phyloP scores from a whole-genome alignment of 37 sponge, comb jelly and placozoan genomes.

The Spongia lamella region DNA sequence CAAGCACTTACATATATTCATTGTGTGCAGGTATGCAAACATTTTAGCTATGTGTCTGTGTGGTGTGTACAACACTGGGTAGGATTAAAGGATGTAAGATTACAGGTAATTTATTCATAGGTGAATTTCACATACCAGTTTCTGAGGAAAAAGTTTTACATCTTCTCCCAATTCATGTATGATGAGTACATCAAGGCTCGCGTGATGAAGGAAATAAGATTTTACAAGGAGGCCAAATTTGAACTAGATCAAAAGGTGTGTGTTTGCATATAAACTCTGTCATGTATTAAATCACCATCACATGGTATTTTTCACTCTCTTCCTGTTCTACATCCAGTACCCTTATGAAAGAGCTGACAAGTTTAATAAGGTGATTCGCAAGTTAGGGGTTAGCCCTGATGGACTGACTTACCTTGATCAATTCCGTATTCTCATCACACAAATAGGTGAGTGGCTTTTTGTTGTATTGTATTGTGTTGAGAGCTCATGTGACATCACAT shows the following conservation, averaged over 20 bases:
- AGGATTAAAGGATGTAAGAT: too few relatives aligned
- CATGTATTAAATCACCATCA: background rate
- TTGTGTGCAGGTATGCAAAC: too few relatives aligned
- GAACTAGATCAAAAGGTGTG: conserved; percentile 79
- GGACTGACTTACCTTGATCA: conserved; percentile 94
- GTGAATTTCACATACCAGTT: conserved; percentile 98
- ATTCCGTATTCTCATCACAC: conserved; percentile 91
- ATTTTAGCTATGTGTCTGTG: too few relatives aligned
- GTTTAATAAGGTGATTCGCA: conserved; percentile 90
- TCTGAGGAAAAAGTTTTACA: conserved; percentile 92
- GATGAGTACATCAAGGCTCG: conserved; percentile 98
- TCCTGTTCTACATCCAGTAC: conserved; percentile 59
- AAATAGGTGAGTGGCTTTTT: conserved; percentile 86
- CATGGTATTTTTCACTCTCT: background rate
- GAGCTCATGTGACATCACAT: too few relatives aligned
- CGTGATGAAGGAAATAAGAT: conserved; percentile 90
- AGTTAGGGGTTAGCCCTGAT: conserved; percentile 87
- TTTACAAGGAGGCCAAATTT: conserved; percentile 79
- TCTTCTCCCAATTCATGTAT: conserved; percentile 97
- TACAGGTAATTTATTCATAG: conserved; percentile 31
- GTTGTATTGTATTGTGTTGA: too few relatives aligned
- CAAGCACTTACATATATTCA: too few relatives aligned
- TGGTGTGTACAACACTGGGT: too few relatives aligned
- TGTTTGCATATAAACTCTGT: background rate
- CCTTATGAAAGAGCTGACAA: conserved; percentile 91